phyloP scores from a whole-genome alignment of 2,113 vertebrate species.

The Vidua macroura region DNA sequence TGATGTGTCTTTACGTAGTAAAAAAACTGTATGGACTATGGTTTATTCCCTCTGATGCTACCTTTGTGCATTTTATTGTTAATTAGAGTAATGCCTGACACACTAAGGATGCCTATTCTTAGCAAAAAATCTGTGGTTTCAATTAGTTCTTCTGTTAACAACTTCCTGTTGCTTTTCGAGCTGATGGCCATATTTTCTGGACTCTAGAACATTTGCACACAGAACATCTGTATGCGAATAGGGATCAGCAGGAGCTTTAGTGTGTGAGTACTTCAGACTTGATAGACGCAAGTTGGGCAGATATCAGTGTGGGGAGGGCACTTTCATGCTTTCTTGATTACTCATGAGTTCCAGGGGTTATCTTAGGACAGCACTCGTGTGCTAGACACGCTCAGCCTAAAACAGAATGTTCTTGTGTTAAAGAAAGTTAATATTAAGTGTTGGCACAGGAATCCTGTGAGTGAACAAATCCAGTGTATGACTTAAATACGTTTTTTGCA shows the following conservation, averaged over 20 bases:
- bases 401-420: background rate
- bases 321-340: background rate
- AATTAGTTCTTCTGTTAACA: background rate
- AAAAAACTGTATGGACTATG: background rate
- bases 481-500: background rate
- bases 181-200: background rate
- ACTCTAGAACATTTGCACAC: background rate
- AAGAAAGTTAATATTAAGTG: background rate
- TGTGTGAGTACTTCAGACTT: background rate
- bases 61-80: background rate
- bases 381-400: background rate
- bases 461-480: background rate
- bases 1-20: background rate
- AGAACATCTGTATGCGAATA: background rate
- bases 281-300: background rate
- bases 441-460: background rate
- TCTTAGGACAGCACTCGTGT: background rate
- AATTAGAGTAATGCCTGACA: background rate
- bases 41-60: background rate
- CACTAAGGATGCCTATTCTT: background rate
- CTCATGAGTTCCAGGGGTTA: constrained; percentile 25
- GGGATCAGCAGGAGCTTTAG: background rate
- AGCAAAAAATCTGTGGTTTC: background rate
- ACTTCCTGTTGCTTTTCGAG: background rate
- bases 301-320: background rate